Evolutionary conservation across 2,888 invertebrate species (phyloP).

Genomic region (Ischnura elegans): DNA sequence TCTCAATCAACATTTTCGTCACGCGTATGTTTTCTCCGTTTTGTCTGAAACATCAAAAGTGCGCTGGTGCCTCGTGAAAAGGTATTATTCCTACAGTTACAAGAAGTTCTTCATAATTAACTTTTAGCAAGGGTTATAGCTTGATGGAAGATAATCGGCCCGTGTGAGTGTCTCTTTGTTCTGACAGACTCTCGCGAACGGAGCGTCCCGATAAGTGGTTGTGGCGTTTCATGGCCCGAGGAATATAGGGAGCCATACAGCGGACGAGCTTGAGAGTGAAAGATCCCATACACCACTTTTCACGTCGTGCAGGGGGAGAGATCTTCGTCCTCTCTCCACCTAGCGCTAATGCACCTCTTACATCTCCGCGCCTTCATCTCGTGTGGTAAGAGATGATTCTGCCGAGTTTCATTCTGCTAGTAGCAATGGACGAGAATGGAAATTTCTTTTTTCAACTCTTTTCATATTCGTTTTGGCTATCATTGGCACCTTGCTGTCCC

Average conservation of each 20-base stretch:
- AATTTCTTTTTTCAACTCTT: background rate
- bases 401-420: background rate
- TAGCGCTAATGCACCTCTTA: slow-evolving; percentile 26
- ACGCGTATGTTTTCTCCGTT: too few species aligned
- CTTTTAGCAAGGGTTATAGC: background rate
- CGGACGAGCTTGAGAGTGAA: background rate
- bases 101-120: background rate
- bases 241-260: background rate
- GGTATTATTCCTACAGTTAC: too few species aligned
- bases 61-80: too few species aligned
- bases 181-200: background rate
- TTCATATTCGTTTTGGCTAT: background rate
- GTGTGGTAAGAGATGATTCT: background rate
- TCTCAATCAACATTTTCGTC: too few species aligned
- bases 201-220: background rate
- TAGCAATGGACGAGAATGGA: background rate
- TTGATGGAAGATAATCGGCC: background rate
- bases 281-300: background rate
- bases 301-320: background rate
- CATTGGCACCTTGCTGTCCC: background rate
- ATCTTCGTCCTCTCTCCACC: background rate
- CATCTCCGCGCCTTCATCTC: background rate
- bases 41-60: too few species aligned
- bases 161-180: background rate
- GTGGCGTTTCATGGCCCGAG: background rate